phyloP scores from a whole-genome alignment of 2,113 vertebrate species.

The Eonycteris spelaea region DNA sequence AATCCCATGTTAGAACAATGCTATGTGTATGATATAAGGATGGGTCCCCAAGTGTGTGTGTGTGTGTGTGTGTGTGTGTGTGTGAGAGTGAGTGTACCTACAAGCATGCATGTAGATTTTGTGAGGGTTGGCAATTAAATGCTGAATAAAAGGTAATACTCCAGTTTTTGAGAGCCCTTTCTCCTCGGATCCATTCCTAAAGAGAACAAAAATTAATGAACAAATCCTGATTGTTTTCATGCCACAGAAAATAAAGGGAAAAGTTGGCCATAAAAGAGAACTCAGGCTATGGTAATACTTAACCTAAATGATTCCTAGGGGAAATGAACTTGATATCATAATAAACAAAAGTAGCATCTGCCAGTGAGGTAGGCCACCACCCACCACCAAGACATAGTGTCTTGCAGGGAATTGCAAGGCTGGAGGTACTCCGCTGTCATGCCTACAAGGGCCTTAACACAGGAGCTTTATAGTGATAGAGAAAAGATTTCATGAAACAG shows the following conservation, averaged over 20 bases:
- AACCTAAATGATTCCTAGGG: neutral
- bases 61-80: no score
- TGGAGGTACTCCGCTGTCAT: neutral
- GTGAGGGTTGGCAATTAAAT: neutral
- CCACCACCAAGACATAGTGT: slow-evolving; percentile 1
- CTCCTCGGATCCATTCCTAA: neutral
- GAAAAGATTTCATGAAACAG: slow-evolving; percentile 18
- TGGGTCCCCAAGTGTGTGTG: no score
- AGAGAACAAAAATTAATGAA: slow-evolving; percentile 16
- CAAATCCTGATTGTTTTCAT: slow-evolving; percentile 16
- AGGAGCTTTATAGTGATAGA: slow-evolving; percentile 48
- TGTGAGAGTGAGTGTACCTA: neutral
- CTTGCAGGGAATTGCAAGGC: neutral
- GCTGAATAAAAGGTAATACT: neutral
- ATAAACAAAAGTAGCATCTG: slow-evolving; percentile 50
- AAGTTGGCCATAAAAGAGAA: slow-evolving; percentile 24
- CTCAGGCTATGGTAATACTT: slow-evolving; percentile 19
- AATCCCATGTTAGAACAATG: neutral
- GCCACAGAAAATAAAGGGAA: neutral
- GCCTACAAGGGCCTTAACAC: neutral
- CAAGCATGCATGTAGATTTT: neutral
- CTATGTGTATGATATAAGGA: neutral
- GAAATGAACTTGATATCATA: slow-evolving; percentile 23
- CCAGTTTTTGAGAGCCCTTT: neutral
- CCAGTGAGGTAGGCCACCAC: neutral